These are phyloP conservation scores for Upupa epops DNA, from an alignment of 2,113 vertebrate species.

Conservation along the genomic window DNA sequence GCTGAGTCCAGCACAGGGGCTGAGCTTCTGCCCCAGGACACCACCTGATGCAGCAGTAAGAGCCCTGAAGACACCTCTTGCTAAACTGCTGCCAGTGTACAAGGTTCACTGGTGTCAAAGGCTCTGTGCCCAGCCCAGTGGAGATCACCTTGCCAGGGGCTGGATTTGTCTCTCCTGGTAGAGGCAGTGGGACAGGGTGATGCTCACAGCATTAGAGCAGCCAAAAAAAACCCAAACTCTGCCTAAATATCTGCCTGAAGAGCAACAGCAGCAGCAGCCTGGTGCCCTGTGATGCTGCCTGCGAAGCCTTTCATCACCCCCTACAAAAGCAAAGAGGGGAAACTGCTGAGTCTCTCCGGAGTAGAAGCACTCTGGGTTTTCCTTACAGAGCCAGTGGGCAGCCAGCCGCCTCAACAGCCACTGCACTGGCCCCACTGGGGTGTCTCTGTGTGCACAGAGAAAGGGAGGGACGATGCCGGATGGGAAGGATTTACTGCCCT, in stretches of 20 bases:
- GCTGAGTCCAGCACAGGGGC: not conserved
- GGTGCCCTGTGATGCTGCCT: not conserved
- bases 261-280: not conserved
- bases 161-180: not conserved
- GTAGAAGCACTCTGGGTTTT: not conserved
- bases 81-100: not conserved
- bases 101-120: fast-evolving
- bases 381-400: fast-evolving
- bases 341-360: fast-evolving
- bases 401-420: not conserved
- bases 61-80: not conserved
- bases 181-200: not conserved
- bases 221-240: not conserved
- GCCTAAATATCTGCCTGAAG: not conserved
- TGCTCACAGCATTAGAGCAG: not conserved
- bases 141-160: not conserved
- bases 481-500: slow-evolving; percentile 30
- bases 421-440: fast-evolving
- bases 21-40: not conserved
- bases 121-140: not conserved
- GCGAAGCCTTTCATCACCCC: fast-evolving
- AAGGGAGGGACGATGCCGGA: not conserved
- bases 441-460: not conserved
- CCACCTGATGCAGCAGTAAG: not conserved
- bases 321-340: fast-evolving